Evolutionary conservation across 2,113 vertebrate genomes (phyloP).

Genomic region (Pseudonaja textilis): DNA sequence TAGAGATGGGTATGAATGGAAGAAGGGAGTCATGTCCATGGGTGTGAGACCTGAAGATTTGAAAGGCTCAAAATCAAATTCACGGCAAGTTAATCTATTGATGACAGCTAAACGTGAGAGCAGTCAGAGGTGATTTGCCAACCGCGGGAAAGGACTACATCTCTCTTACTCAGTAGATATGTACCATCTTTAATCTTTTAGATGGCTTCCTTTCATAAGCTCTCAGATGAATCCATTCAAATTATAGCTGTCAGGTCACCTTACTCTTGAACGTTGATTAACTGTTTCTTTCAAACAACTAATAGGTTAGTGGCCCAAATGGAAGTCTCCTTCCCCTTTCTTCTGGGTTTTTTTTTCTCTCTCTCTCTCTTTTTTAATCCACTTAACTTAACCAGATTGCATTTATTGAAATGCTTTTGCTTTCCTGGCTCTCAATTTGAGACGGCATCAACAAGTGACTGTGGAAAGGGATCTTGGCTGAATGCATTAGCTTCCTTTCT

Average conservation of each 20-base stretch:
- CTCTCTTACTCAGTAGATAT: conserved; percentile 22
- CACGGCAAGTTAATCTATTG: background rate
- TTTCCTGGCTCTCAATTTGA: conserved; percentile 45
- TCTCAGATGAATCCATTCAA: conserved; percentile 56
- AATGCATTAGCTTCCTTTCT: background rate
- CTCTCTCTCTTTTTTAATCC: background rate
- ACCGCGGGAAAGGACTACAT: background rate
- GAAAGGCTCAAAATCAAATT: background rate
- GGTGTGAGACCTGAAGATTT: background rate
- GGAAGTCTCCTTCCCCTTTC: background rate
- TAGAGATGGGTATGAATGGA: background rate
- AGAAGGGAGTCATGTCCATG: background rate
- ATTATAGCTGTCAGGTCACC: conserved; percentile 62
- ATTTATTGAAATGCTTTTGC: conserved; percentile 20
- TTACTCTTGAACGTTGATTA: conserved; percentile 63
- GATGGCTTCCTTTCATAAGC: conserved; percentile 54
- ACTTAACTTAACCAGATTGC: conserved; percentile 40
- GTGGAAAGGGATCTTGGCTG: too few relatives aligned
- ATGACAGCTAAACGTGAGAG: background rate
- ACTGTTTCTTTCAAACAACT: conserved; percentile 50
- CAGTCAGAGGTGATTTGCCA: background rate
- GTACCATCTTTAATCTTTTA: conserved; percentile 63
- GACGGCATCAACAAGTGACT: background rate
- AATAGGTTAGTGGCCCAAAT: conserved; percentile 40
- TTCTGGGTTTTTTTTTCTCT: background rate